Evolutionary conservation across 2,797 vertebrate species (phyloP), one percentile per base, ranked within the genome.

Genomic region (Lacerta agilis): DNA sequence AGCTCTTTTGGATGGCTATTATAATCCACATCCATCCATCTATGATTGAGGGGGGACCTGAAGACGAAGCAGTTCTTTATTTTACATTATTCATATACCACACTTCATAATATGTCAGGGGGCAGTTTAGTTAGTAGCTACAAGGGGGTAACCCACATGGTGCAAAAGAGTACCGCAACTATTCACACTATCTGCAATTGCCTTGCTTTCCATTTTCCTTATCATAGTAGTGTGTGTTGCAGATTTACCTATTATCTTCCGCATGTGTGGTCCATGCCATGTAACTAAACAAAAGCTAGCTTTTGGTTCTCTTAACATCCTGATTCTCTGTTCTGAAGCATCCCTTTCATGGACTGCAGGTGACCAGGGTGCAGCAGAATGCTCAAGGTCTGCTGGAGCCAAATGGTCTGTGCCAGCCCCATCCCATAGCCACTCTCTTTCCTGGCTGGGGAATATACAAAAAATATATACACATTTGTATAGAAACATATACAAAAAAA

Each of bases 1-100:
- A 91, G 83, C 90, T 90, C 90, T 91, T 88, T 87, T 58, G 87
- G 79, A 86, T 77, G 78, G 55, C 73, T 73, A 25, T 92, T 69
- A 91, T 88, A 94, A 91, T 87, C 0, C 69, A 92, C 87, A 89
- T 72, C 88, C 85, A 79, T 87, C 64, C 88, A 83, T 91, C 90
- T 92, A 66, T 94, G 29, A 8, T 92, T 73, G 91, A 85, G 85
- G 92, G 91, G 83, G 88, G 20, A 64, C 25, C 38, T 81, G 3
- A 23, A 64, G 6, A 64, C 20, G 2, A 64, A 64, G 61, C 17
- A 64, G 61, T 64, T 64, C 61, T 64, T 64, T 64, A 23, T 78
- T 49, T 43, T 33, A 77, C 41, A 41, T 66, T 67, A 85, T 85
- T 77, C 64, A 64, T 41, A 85, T n/a, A 29, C 3, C 15, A 9